Conservation (phyloP, 2,888 invertebrate genomes). For the Sarcophaga carnaria region DNA sequence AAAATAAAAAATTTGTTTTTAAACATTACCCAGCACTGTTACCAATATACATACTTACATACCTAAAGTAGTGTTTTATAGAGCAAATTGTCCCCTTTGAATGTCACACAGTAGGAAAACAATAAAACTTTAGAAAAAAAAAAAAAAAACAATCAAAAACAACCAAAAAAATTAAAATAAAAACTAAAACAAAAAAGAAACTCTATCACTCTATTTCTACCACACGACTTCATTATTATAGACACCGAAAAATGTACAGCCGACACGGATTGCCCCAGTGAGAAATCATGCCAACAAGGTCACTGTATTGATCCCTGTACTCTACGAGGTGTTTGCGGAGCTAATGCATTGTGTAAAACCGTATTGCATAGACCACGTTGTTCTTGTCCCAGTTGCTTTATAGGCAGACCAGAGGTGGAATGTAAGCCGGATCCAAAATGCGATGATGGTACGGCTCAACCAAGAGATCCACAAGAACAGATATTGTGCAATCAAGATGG, state of each 20-base stretch:
- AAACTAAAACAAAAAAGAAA: constrained; percentile 63
- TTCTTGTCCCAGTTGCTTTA: constrained; percentile 93
- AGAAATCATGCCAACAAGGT: constrained; percentile 94
- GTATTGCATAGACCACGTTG: constrained; percentile 93
- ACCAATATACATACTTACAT: neutral
- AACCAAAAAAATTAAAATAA: constrained; percentile 6
- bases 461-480: constrained; percentile 83
- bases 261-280: constrained; percentile 95
- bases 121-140: neutral
- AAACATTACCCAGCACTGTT: constrained; percentile 47
- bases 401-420: constrained; percentile 90
- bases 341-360: constrained; percentile 93
- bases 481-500: constrained; percentile 85
- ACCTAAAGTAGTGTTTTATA: constrained; percentile 5
- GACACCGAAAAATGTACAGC: constrained; percentile 92
- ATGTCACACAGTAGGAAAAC: constrained; percentile 58
- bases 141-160: constrained; percentile 64
- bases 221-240: constrained; percentile 76
- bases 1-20: neutral
- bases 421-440: constrained; percentile 92
- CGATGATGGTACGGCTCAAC: constrained; percentile 84
- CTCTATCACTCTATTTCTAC: constrained; percentile 78
- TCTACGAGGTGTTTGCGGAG: constrained; percentile 93
- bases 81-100: constrained; percentile 47
- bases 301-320: constrained; percentile 96